Conservation (phyloP, 2,113 vertebrate genomes). For the Urocolius indicus region DNA sequence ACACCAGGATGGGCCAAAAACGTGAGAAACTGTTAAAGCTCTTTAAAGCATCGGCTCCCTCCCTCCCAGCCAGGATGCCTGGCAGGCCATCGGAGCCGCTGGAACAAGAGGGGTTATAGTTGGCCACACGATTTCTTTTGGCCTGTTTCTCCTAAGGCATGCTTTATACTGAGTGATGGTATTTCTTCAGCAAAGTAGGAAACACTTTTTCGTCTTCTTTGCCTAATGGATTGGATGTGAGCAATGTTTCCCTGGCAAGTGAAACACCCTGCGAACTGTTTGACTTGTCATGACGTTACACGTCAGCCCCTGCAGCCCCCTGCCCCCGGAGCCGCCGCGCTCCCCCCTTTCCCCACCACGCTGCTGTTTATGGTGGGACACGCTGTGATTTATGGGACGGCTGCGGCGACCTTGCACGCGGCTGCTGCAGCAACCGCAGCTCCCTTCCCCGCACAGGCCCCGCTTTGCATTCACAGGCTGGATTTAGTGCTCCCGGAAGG, state of each 20-base stretch:
- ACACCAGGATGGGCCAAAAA: background rate
- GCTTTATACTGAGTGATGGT: background rate
- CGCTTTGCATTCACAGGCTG: conserved; percentile 38
- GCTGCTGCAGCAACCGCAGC: background rate
- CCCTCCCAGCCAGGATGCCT: background rate
- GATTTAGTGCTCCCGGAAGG: conserved; percentile 60
- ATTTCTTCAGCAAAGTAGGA: conserved; percentile 50
- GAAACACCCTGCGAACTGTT: conserved; percentile 62
- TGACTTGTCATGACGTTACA: conserved; percentile 52
- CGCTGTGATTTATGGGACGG: conserved; percentile 39
- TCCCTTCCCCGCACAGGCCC: conserved; percentile 32
- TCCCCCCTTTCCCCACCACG: conserved; percentile 31
- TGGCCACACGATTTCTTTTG: conserved; percentile 43
- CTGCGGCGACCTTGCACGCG: conserved; percentile 68
- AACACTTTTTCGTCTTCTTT: conserved; percentile 60
- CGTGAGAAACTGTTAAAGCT: background rate
- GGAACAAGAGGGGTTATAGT: conserved; percentile 10
- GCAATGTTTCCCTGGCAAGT: conserved; percentile 58
- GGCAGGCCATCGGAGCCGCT: conserved; percentile 15
- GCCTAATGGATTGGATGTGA: conserved; percentile 63
- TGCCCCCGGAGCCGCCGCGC: background rate
- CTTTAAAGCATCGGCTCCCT: background rate
- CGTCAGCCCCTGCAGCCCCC: conserved; percentile 37
- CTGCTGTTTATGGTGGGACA: conserved; percentile 39
- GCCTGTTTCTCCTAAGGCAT: background rate